phyloP scores from a whole-genome alignment of 2,797 vertebrate genomes.

The Nannoperca obscura region DNA sequence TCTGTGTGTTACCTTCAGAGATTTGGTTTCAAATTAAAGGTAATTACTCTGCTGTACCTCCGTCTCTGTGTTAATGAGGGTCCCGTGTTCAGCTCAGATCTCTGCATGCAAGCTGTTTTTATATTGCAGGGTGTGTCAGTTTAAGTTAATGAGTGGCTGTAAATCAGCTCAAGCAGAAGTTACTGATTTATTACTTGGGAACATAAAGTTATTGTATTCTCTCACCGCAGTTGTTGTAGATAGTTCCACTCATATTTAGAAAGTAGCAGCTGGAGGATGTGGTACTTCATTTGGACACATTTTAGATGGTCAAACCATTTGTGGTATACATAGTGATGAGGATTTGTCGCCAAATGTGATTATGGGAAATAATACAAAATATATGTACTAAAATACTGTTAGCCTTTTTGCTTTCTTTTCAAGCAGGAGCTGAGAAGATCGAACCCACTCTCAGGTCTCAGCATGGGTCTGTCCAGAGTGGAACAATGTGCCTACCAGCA shows the following conservation, averaged over 20 bases:
- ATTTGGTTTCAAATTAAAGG: conserved; percentile 8
- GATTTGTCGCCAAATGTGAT: background rate
- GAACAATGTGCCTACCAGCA: background rate
- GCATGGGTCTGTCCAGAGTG: background rate
- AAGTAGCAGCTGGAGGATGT: conserved; percentile 13
- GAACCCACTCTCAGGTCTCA: background rate
- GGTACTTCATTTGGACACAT: background rate
- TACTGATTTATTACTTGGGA: conserved; percentile 37
- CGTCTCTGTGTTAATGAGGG: background rate
- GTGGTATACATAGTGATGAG: background rate
- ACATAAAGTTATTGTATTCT: conserved; percentile 16
- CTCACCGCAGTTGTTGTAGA: background rate
- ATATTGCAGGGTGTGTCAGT: conserved; percentile 19
- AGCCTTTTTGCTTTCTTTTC: background rate
- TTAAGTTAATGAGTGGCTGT: conserved; percentile 26
- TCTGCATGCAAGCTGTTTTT: conserved; percentile 17
- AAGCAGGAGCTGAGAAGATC: background rate
- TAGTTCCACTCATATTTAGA: conserved; percentile 12
- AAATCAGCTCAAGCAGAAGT: conserved; percentile 31
- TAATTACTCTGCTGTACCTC: background rate
- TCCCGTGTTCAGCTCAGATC: background rate
- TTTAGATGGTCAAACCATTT: background rate
- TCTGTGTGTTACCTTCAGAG: background rate
- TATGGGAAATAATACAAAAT: too few relatives aligned
- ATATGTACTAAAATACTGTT: too few relatives aligned